Evolutionary conservation across 1,140 invertebrate genomes (phyloP).

Genomic region (Rhagoletis zephyria): DNA sequence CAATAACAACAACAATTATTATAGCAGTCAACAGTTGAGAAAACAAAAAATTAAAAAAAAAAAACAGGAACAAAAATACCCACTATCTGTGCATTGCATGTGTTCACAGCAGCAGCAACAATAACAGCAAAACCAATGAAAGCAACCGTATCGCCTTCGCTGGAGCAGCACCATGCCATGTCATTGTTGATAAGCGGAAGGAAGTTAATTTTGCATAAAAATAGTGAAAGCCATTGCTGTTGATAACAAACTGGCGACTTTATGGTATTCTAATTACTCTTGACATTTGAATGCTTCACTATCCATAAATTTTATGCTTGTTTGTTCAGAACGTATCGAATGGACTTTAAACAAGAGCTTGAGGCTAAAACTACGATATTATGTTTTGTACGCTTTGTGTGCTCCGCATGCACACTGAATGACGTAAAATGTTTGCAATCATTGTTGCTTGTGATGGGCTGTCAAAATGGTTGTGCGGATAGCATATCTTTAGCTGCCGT

Average conservation of each 20-base stretch:
- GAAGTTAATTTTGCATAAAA: conserved; percentile 45
- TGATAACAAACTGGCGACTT: conserved; percentile 11
- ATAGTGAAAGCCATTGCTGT: conserved; percentile 45
- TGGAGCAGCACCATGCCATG: background rate
- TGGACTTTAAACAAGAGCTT: background rate
- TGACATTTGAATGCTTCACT: background rate
- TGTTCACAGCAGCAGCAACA: background rate
- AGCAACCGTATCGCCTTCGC: background rate
- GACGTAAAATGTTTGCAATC: no score
- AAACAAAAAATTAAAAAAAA: background rate
- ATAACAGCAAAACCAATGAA: conserved; percentile 1
- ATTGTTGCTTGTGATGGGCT: no score
- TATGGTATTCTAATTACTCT: background rate
- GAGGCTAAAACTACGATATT: no score
- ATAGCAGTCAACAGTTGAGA: background rate
- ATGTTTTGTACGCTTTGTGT: no score
- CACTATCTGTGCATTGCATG: background rate
- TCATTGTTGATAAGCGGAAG: conserved; percentile 51
- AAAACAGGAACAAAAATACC: background rate
- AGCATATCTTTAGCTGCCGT: no score
- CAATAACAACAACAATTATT: conserved; percentile 7
- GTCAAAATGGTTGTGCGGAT: no score
- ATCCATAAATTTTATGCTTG: background rate
- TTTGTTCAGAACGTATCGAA: background rate
- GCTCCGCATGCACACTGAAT: no score